Evolutionary conservation across 2,888 invertebrate genomes (phyloP), one percentile per base, ranked within the genome.

Genomic region (Gymnosoma rotundatum): DNA sequence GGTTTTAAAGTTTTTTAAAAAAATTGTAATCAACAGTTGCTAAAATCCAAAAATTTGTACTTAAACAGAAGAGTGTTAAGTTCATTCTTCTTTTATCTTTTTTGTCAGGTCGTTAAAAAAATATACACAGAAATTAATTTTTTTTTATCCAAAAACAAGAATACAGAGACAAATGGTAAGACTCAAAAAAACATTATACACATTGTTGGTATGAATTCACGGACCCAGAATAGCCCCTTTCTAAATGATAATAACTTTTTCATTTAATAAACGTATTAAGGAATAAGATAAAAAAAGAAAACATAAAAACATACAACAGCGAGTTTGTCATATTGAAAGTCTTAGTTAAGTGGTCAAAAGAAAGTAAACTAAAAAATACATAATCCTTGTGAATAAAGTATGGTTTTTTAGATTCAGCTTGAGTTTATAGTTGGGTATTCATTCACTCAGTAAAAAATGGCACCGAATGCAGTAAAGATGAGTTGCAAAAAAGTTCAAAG

Each of bases 291-390:
- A 1, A 12, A 7, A 38, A 10, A 38, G 2, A 38, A 42, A 45
- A 45, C 50, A 61, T 50, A 10, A 45, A 45, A 61, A 61, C 50
- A 3, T 21, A 60, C 81, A 70, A 63, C 75, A 81, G 64, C 42
- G 81, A 58, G 75, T 76, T 81, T 81, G 70, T 76, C 64, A 70
- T 42, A 42, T 70, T 58, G 20, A 56, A 52, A 45, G 16, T 32
- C 52, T 74, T 56, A 70, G 70, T 38, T 50, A 70, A 75, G 50
- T 64, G 50, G 52, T 52, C 14, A 45, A 61, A 69, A 54, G 50
- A 38, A 66, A 52, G 52, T 73, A 16, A 48, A 32, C 48, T 16
- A 42, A 63, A 73, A 18, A 38, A 67, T 25, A 58, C 16, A 58
- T 50, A 64, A 80, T 45, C 12, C 64, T 75, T 21, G 8, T 56